A percentile compares a stretch with the other conserved stretches of the same genome.
Conservation (phyloP, 2,797 vertebrate genomes). For the Pseudocheirus occidentalis region DNA sequence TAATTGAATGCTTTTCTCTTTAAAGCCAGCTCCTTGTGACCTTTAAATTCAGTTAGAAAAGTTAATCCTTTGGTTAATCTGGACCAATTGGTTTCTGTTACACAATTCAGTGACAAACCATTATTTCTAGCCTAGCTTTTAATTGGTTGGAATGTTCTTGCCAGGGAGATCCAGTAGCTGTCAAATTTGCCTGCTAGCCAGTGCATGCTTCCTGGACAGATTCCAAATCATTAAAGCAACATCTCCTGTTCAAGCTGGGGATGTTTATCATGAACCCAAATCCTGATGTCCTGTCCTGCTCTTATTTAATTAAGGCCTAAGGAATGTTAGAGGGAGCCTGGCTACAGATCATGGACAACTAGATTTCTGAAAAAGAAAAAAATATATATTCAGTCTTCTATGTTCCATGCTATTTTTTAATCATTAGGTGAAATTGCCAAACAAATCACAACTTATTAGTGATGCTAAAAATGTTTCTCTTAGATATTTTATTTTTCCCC, state of each 20-base stretch:
- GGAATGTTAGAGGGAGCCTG: constrained; percentile 80
- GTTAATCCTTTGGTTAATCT: constrained; percentile 87
- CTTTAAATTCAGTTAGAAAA: constrained; percentile 87
- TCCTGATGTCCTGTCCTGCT: constrained; percentile 77
- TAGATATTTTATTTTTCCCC: constrained; percentile 59
- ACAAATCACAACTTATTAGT: constrained; percentile 76
- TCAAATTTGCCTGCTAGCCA: constrained; percentile 87
- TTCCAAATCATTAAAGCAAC: constrained; percentile 88
- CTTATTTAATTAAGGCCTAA: constrained; percentile 85
- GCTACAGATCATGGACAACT: constrained; percentile 66
- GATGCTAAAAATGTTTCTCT: constrained; percentile 77
- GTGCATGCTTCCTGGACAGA: constrained; percentile 84
- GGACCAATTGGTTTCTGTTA: constrained; percentile 87
- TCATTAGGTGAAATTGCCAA: constrained; percentile 78
- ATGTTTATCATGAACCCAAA: constrained; percentile 85
- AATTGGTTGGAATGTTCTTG: constrained; percentile 88
- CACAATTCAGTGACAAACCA: constrained; percentile 86
- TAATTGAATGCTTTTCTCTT: constrained; percentile 85
- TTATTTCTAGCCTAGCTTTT: constrained; percentile 86
- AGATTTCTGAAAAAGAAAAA: constrained; percentile 67
- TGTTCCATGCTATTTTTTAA: constrained; percentile 76
- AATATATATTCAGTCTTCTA: constrained; percentile 72
- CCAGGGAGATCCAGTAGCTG: constrained; percentile 85
- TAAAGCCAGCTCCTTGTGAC: constrained; percentile 81
- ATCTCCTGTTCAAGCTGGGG: constrained; percentile 82